Conservation (phyloP, 2,888 invertebrate species). For the Xanthorhoe designata region DNA sequence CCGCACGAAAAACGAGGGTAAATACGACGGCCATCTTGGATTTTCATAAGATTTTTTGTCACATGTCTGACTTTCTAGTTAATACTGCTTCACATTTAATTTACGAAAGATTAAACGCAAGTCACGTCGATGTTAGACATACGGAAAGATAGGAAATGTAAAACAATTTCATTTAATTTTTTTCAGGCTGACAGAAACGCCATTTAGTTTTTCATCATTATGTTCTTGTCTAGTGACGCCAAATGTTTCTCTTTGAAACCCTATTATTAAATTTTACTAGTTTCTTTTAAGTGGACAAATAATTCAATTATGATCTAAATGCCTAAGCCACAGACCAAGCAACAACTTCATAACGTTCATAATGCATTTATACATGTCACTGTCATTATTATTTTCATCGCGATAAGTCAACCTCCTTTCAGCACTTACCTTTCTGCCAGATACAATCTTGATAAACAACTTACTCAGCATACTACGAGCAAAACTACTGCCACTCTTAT, state of each 20-base stretch:
- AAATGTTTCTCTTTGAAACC: not conserved
- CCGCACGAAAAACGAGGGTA: not conserved
- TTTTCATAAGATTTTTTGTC: not conserved
- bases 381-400: conserved; percentile 74
- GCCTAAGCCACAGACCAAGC: conserved; percentile 80
- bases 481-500: conserved; percentile 49
- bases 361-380: conserved; percentile 74
- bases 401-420: conserved; percentile 65
- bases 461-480: conserved; percentile 63
- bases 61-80: not conserved
- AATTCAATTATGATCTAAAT: conserved; percentile 72
- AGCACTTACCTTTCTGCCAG: conserved; percentile 45
- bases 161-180: not conserved
- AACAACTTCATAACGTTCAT: conserved; percentile 75
- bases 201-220: conserved; percentile 5
- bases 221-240: not conserved
- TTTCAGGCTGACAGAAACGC: not conserved
- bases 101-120: not conserved
- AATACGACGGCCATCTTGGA: not conserved
- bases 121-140: not conserved
- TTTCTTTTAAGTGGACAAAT: conserved; percentile 6
- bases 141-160: not conserved
- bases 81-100: not conserved
- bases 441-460: conserved; percentile 64
- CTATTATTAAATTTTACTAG: conserved; percentile 9